These are phyloP conservation scores for Axea sp. DNA, from an alignment of 2,888 invertebrate species.

Conservation along the genomic window DNA sequence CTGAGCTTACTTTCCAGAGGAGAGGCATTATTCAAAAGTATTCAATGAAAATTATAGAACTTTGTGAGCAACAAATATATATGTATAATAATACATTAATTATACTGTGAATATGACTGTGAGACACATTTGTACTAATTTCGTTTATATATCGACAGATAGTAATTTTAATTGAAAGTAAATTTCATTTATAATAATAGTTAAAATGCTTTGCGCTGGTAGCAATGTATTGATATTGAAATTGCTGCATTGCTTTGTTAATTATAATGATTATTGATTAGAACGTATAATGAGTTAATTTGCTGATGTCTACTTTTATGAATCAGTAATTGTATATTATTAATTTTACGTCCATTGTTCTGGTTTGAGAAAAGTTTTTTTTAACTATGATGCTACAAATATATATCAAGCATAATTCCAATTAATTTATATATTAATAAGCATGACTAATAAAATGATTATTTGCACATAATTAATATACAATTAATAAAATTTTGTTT, in stretches of 20 bases:
- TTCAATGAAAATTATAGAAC: conserved; percentile 26
- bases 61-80: conserved; percentile 9
- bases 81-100: conserved; percentile 51
- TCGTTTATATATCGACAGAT: conserved; percentile 45
- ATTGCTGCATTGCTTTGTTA: conserved; percentile 53
- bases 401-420: no score
- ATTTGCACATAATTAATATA: no score
- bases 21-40: no score
- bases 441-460: no score
- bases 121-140: conserved; percentile 29
- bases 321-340: conserved; percentile 48
- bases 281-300: conserved; percentile 57
- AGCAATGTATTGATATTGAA: conserved; percentile 52
- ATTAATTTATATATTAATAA: no score
- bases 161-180: conserved; percentile 57
- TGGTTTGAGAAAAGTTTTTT: background rate
- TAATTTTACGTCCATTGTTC: conserved; percentile 36
- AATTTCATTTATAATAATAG: conserved; percentile 60
- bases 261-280: conserved; percentile 58
- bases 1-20: no score
- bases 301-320: conserved; percentile 53
- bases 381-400: no score
- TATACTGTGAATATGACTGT: conserved; percentile 5
- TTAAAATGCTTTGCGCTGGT: conserved; percentile 52
- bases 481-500: no score